phyloP scores from a whole-genome alignment of 2,113 vertebrate species.

The Rattus rattus region DNA sequence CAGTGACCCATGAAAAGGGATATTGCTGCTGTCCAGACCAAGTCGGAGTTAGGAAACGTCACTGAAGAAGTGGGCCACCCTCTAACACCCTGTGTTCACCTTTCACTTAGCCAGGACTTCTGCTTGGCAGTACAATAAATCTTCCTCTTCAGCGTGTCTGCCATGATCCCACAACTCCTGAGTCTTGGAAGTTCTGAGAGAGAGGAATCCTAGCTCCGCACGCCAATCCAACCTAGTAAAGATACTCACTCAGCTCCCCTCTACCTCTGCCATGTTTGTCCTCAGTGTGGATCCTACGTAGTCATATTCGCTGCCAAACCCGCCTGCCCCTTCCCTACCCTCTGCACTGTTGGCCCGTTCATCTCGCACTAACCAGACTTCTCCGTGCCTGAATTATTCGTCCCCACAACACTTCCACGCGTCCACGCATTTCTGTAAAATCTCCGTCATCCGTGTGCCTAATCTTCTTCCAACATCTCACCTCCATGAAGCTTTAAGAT shows the following conservation, averaged over 20 bases:
- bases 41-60: not conserved
- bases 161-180: not conserved
- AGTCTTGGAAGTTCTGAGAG: not conserved
- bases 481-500: not conserved
- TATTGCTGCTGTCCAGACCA: not conserved
- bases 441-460: not conserved
- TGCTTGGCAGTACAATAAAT: not conserved
- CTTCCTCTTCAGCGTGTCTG: not conserved
- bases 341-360: not conserved
- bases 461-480: not conserved
- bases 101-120: not conserved
- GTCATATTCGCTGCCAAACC: not conserved
- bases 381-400: not conserved
- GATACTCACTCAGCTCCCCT: not conserved
- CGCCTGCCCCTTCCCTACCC: not conserved
- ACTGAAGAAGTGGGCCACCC: accelerated
- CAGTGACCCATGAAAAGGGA: not conserved
- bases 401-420: not conserved
- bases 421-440: no score
- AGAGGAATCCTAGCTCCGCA: not conserved
- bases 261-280: not conserved
- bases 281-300: not conserved
- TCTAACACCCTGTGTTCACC: not conserved
- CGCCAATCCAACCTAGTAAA: accelerated
- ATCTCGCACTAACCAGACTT: not conserved